phyloP scores from a whole-genome alignment of 2,888 invertebrate species.

The Synergus umbraculus region DNA sequence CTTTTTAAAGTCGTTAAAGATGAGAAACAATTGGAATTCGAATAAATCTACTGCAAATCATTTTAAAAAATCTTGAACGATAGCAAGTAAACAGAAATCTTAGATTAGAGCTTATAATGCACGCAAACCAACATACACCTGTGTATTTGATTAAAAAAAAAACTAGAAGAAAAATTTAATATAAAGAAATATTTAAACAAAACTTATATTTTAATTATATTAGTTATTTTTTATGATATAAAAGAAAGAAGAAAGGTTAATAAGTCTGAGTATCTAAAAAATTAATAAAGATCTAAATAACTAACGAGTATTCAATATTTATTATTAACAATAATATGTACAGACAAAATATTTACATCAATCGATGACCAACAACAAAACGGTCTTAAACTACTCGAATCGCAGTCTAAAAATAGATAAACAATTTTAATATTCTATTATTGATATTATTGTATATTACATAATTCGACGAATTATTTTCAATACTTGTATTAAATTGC shows the following conservation, averaged over 20 bases:
- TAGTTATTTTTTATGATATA: too few species aligned
- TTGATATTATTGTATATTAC: not conserved
- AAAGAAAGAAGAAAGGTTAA: too few species aligned
- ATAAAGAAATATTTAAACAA: too few species aligned
- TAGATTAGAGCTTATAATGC: not conserved
- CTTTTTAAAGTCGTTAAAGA: not conserved
- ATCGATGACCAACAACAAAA: not conserved
- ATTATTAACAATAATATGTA: not conserved
- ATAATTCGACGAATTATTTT: not conserved
- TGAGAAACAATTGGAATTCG: not conserved
- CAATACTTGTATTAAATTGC: not conserved
- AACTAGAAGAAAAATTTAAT: too few species aligned
- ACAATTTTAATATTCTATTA: not conserved
- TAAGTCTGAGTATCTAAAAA: too few species aligned
- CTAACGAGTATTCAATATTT: not conserved
- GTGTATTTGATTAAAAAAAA: not conserved
- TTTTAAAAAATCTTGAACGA: not conserved
- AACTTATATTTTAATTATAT: too few species aligned
- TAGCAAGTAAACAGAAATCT: not conserved
- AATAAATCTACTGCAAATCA: not conserved
- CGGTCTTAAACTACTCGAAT: not conserved
- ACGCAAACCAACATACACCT: not conserved
- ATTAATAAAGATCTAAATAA: not conserved
- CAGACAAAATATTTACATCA: not conserved
- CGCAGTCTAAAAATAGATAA: not conserved